Evolutionary conservation across 2,888 invertebrate species (phyloP), one percentile per base, ranked within the genome.

Genomic region (Dynastes tityus): DNA sequence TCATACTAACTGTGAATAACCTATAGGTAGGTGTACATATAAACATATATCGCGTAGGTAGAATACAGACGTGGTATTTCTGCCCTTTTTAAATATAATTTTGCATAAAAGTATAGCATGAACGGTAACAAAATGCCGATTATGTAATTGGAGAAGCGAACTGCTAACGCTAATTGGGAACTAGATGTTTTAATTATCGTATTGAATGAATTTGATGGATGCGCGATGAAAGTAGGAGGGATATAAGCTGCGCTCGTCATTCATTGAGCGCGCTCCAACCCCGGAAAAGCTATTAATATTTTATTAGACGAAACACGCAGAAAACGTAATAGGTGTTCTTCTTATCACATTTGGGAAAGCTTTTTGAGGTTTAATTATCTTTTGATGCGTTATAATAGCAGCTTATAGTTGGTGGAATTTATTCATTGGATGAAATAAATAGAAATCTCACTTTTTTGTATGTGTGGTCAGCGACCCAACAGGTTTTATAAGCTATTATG

Each of bases 221-320:
- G 53, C 11, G 37, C 22, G 16, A 9, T 5, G 58, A 6, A 22
- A n/a, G 45, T n/a, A 9, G 68, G 27, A 6, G 27, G 49, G 22
- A 13, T 64, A 27, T 45, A 49, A 22, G 22, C 3, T 61, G 61
- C 58, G 58, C 73, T 27, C 11, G 67, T 58, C 67, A 49, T 67
- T 67, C 67, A 45, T 49, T 29, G 67, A 68, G 22, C 32, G 58
- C 37, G 58, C 11, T 29, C 37, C 73, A 73, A 58, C 16, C 61
- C 61, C 73, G 73, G 58, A 73, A 73, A 58, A 58, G 73, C 58
- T 40, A 58, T 73, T 58, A 58, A 73, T 73, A 73, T 73, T 73
- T 61, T 61, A 73, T 73, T 61, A 40, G 73, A 58, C 11, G 32
- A 11, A 2, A 53, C 53, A n/a, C 5, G n/a, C 53, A 16, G 22